Percentiles rank a stretch among this genome's conserved stretches.
Conservation (phyloP, 2,888 invertebrate genomes). For the Drosophila parthenogenetica region DNA sequence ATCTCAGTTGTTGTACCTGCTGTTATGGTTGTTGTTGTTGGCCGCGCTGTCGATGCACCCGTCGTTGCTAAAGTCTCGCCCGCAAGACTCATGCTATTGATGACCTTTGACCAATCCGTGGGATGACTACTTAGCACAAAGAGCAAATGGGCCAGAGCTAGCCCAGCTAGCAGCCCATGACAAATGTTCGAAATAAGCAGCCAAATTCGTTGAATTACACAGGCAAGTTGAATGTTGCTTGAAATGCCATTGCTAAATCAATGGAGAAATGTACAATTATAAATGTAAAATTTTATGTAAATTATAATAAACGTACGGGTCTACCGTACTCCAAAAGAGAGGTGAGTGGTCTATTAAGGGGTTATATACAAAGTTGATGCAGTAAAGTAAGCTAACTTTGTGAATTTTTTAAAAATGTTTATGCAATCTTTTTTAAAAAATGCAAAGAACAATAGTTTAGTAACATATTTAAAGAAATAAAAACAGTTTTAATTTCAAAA, state of each 20-base stretch:
- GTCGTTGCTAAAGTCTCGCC: slow-evolving; percentile 71
- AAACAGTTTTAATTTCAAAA: too few relatives aligned
- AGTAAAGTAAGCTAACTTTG: too few relatives aligned
- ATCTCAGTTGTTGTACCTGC: slow-evolving; percentile 32
- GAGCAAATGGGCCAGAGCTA: slow-evolving; percentile 85
- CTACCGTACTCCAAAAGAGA: too few relatives aligned
- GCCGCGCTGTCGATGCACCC: slow-evolving; percentile 38
- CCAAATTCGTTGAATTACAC: slow-evolving; percentile 86
- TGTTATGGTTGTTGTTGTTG: slow-evolving; percentile 27
- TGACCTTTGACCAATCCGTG: slow-evolving; percentile 83
- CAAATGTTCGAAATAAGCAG: slow-evolving; percentile 86
- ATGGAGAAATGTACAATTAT: neutral
- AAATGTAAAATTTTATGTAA: neutral
- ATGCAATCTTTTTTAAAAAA: too few relatives aligned
- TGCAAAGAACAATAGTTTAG: too few relatives aligned
- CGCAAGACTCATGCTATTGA: slow-evolving; percentile 79
- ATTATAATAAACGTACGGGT: too few relatives aligned
- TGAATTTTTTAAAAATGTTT: too few relatives aligned
- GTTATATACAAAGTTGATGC: too few relatives aligned
- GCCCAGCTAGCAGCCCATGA: slow-evolving; percentile 87
- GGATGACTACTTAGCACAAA: slow-evolving; percentile 84
- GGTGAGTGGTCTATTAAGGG: too few relatives aligned
- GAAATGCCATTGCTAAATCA: slow-evolving; percentile 78
- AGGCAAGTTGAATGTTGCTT: slow-evolving; percentile 84
- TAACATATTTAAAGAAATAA: too few relatives aligned